Evolutionary conservation across 1,140 invertebrate species (phyloP).

Genomic region (Drosophila pseudoananassae): DNA sequence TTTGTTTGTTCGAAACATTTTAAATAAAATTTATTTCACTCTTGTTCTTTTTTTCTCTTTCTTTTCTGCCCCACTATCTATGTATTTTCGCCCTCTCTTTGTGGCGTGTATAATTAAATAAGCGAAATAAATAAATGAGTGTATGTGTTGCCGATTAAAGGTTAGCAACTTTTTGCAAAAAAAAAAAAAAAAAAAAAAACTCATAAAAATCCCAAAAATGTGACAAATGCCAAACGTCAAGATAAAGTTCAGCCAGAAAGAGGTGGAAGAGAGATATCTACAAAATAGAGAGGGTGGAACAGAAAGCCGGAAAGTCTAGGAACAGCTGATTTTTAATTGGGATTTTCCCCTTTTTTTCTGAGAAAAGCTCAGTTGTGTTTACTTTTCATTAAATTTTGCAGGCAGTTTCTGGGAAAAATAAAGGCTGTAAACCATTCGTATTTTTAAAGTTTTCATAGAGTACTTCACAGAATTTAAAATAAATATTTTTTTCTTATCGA

Average conservation of each 20-base stretch:
- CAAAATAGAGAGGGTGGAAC: background rate
- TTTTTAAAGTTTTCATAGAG: background rate
- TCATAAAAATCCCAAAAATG: constrained; percentile 28
- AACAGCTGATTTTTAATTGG: constrained; percentile 52
- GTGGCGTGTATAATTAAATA: constrained; percentile 53
- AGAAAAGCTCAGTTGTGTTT: background rate
- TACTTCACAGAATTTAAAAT: background rate
- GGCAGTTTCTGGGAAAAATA: constrained; percentile 5
- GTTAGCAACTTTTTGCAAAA: constrained; percentile 44
- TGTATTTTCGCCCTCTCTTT: constrained; percentile 14
- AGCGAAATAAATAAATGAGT: constrained; percentile 8
- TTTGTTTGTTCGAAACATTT: constrained; percentile 37
- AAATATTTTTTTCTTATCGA: constrained; percentile 8
- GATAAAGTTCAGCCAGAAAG: constrained; percentile 33
- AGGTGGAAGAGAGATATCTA: background rate
- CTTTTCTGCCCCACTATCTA: background rate
- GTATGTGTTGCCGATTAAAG: constrained; percentile 44
- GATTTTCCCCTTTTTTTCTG: background rate
- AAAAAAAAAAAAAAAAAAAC: constrained; percentile 16
- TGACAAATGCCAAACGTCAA: constrained; percentile 60
- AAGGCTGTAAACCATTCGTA: no score
- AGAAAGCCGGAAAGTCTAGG: background rate
- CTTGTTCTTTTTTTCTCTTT: constrained; percentile 7
- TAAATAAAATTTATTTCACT: constrained; percentile 50
- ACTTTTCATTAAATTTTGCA: constrained; percentile 2